phyloP scores from a whole-genome alignment of 1,140 invertebrate genomes.

The Arion vulgaris region DNA sequence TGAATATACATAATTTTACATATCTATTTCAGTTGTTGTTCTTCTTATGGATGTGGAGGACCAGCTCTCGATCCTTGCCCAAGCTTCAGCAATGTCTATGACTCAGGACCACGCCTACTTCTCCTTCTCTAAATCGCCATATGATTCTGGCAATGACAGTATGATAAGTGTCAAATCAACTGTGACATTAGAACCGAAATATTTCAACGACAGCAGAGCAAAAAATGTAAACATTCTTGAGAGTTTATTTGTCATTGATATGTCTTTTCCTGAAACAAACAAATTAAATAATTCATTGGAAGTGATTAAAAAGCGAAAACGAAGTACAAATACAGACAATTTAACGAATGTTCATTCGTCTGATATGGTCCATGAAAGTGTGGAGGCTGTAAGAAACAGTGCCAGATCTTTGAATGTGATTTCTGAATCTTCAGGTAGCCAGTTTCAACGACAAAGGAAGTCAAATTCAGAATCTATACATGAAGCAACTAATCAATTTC shows the following conservation, averaged over 20 bases:
- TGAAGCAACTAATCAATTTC: no score
- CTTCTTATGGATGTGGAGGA: conserved; percentile 28
- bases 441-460: no score
- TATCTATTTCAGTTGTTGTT: background rate
- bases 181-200: background rate
- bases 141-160: background rate
- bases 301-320: background rate
- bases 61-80: conserved; percentile 20
- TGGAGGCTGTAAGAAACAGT: no score
- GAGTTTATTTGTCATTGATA: conserved; percentile 19
- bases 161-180: background rate
- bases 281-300: background rate
- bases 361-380: no score
- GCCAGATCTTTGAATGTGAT: no score
- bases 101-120: conserved; percentile 19
- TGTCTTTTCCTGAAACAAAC: background rate
- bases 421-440: no score
- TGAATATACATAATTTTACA: no score
- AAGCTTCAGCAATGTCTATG: conserved; percentile 16
- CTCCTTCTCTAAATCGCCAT: conserved; percentile 11
- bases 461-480: no score
- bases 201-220: background rate
- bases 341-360: no score
- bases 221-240: conserved; percentile 13
- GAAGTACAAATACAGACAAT: no score